Conservation (phyloP, 2,113 vertebrate species). For the Toxotes chatareus region DNA sequence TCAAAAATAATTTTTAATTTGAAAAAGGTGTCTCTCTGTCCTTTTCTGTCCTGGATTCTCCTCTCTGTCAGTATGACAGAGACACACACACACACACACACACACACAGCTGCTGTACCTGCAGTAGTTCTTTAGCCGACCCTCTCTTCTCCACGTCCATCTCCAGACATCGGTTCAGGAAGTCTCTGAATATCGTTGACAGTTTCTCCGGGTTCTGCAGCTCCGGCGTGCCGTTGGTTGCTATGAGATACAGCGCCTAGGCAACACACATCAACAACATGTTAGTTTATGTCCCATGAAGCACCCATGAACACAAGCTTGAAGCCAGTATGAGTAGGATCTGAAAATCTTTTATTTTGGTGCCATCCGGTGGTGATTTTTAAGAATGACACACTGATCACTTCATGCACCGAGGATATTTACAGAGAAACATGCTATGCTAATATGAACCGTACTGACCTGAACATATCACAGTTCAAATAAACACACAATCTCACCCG, state of each 20-base stretch:
- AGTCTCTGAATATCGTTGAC: slow-evolving; percentile 92
- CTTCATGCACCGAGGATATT: no score
- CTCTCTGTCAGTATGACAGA: no score
- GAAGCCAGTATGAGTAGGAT: background rate
- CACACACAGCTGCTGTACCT: slow-evolving; percentile 81
- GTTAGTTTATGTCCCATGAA: background rate
- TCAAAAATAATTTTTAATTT: no score
- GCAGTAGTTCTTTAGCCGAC: slow-evolving; percentile 94
- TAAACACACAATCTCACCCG: slow-evolving; percentile 83
- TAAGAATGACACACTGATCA: background rate
- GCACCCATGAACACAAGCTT: rapidly evolving
- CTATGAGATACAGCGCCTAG: slow-evolving; percentile 98
- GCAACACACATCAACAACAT: slow-evolving; percentile 38
- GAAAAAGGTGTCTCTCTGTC: no score
- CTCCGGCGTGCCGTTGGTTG: slow-evolving; percentile 96
- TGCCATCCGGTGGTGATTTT: slow-evolving; percentile 37
- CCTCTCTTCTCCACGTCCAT: slow-evolving; percentile 99
- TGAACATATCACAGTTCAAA: background rate
- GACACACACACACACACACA: no score
- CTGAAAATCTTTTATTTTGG: background rate
- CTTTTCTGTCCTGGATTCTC: no score
- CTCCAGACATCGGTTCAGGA: slow-evolving; percentile 94
- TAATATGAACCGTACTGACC: no score
- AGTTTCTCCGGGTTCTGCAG: slow-evolving; percentile 97
- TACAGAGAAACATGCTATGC: no score